Conservation (phyloP, 2,113 vertebrate genomes). For the Caranx melampygus region DNA sequence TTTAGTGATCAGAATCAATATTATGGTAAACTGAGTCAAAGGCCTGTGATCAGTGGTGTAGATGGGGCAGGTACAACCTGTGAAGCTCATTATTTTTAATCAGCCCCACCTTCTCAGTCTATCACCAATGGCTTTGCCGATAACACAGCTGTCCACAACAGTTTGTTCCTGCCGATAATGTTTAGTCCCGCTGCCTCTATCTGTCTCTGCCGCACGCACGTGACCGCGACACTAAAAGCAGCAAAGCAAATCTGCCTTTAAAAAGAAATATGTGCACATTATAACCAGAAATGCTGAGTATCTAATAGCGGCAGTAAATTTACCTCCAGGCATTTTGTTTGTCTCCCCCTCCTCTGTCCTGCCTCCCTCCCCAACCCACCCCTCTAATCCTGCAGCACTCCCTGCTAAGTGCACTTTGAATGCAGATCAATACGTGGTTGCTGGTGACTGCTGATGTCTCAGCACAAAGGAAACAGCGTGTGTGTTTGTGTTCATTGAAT, state of each 20-base stretch:
- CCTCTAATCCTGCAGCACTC: slow-evolving; percentile 56
- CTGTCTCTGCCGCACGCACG: not conserved
- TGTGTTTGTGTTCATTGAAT: slow-evolving; percentile 48
- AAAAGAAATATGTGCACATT: not conserved
- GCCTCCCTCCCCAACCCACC: not conserved
- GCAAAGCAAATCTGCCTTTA: not conserved
- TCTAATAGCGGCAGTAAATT: not conserved
- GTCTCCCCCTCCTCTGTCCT: slow-evolving; percentile 2
- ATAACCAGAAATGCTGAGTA: not conserved
- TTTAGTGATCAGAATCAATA: not conserved
- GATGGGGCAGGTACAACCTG: not conserved
- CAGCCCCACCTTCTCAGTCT: not conserved
- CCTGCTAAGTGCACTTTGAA: slow-evolving; percentile 76
- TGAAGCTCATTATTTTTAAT: slow-evolving; percentile 3
- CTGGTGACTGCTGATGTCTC: slow-evolving; percentile 62
- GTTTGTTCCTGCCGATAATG: slow-evolving; percentile 5
- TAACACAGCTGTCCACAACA: not conserved
- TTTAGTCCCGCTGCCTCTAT: not conserved
- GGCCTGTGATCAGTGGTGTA: slow-evolving; percentile 6
- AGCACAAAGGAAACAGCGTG: slow-evolving; percentile 60
- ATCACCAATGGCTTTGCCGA: not conserved
- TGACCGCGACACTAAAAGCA: not conserved
- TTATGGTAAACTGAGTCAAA: not conserved
- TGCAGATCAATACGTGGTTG: slow-evolving; percentile 70
- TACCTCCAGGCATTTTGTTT: not conserved